These are phyloP conservation scores for Girardia tigrina DNA, from an alignment of 2,888 invertebrate genomes.

Conservation along the genomic window DNA sequence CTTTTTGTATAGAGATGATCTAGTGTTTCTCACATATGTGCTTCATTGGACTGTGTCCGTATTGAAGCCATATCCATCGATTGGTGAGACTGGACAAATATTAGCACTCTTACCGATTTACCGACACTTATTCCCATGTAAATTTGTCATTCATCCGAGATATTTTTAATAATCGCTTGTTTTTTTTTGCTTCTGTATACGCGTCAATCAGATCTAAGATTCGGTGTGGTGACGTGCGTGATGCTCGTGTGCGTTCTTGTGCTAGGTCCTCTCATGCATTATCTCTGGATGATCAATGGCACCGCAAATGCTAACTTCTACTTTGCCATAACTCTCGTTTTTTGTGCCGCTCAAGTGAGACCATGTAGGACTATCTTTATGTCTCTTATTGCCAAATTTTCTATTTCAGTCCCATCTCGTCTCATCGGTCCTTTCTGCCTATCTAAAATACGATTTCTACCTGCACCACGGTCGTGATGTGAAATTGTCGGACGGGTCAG, in stretches of 20 bases:
- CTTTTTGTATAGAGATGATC: too few relatives aligned
- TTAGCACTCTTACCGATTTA: background rate
- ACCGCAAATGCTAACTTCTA: conserved; percentile 99
- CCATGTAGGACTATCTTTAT: too few relatives aligned
- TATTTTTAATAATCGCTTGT: background rate
- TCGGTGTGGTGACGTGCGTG: background rate
- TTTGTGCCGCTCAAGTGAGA: conserved; percentile 61
- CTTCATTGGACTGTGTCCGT: background rate
- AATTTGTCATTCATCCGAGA: background rate
- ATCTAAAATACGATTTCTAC: background rate
- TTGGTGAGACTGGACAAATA: background rate
- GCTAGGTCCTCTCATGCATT: conserved; percentile 85
- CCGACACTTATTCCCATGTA: conserved; percentile 9
- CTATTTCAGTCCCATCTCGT: background rate
- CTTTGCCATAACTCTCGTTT: conserved; percentile 86
- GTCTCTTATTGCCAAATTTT: background rate
- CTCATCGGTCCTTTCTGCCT: background rate
- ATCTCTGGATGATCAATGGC: conserved; percentile 91
- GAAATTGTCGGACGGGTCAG: background rate
- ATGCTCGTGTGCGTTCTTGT: conserved; percentile 53
- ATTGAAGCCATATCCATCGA: background rate
- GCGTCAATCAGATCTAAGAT: too few relatives aligned
- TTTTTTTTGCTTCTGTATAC: too few relatives aligned
- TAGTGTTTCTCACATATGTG: background rate
- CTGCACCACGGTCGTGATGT: background rate